Evolutionary conservation across 2,888 invertebrate genomes (phyloP).

Genomic region (Antheraea assamensis): DNA sequence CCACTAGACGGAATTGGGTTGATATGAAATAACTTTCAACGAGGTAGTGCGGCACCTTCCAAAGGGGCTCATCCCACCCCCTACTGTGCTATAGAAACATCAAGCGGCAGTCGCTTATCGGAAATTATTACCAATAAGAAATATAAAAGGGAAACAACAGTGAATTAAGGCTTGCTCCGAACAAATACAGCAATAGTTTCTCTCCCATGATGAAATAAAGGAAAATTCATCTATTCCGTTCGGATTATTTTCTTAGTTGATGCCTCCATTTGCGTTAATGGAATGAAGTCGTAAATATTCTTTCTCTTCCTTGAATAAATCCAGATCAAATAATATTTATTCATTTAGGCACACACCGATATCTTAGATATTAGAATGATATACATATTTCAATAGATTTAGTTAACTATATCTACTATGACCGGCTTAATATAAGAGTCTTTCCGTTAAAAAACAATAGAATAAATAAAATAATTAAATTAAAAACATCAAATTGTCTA

Average conservation of each 20-base stretch:
- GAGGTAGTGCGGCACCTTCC: not conserved
- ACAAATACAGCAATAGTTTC: slow-evolving; percentile 22
- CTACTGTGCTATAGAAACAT: not conserved
- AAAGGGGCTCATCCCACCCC: not conserved
- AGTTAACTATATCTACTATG: not conserved
- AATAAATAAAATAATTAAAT: no score
- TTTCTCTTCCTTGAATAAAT: slow-evolving; percentile 46
- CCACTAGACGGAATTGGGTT: not conserved
- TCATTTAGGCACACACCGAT: slow-evolving; percentile 34
- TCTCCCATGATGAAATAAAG: slow-evolving; percentile 25
- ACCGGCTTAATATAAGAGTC: not conserved
- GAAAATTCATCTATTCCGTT: slow-evolving; percentile 38
- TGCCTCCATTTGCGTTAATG: slow-evolving; percentile 58
- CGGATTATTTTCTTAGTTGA: slow-evolving; percentile 55
- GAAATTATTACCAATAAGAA: slow-evolving; percentile 18
- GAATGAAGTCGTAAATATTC: slow-evolving; percentile 55
- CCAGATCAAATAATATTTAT: slow-evolving; percentile 55
- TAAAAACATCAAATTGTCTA: no score
- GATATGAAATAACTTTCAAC: not conserved
- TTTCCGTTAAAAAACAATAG: no score
- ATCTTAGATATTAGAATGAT: slow-evolving; percentile 19
- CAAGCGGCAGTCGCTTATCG: slow-evolving; percentile 12
- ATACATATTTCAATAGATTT: not conserved
- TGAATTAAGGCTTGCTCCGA: slow-evolving; percentile 17
- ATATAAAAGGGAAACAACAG: slow-evolving; percentile 11